phyloP scores from a whole-genome alignment of 1,140 invertebrate genomes.

The Pachyrhynchus sulphureomaculatus region DNA sequence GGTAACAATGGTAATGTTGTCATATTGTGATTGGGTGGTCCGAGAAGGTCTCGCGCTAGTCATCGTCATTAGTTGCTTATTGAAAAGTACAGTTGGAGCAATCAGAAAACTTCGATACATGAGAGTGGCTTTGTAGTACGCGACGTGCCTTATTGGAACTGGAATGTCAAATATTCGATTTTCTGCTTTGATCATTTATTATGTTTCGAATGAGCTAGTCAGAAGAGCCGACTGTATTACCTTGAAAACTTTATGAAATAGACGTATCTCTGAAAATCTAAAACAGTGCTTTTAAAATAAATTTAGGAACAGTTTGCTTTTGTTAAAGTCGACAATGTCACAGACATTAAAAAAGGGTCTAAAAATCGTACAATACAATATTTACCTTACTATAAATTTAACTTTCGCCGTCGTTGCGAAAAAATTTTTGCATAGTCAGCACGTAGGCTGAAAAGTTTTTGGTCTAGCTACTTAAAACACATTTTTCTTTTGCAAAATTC shows the following conservation, averaged over 20 bases:
- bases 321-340: no score
- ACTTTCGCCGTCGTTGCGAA: no score
- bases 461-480: no score
- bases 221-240: slow-evolving; percentile 6
- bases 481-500: no score
- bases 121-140: not conserved
- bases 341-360: no score
- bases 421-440: no score
- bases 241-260: not conserved
- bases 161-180: slow-evolving; percentile 33
- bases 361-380: no score
- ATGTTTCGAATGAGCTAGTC: slow-evolving; percentile 16
- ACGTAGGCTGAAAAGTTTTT: no score
- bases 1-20: slow-evolving; percentile 51
- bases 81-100: slow-evolving; percentile 39
- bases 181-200: slow-evolving; percentile 31
- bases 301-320: no score
- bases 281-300: no score
- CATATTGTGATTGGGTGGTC: slow-evolving; percentile 51
- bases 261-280: no score
- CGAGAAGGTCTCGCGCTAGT: slow-evolving; percentile 34
- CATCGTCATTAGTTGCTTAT: slow-evolving; percentile 50
- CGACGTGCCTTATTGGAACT: slow-evolving; percentile 12
- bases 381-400: no score
- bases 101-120: slow-evolving; percentile 4